Base-by-base conservation (phyloP, 2,113 vertebrate species). In the Peromyscus maniculatus region DNA sequence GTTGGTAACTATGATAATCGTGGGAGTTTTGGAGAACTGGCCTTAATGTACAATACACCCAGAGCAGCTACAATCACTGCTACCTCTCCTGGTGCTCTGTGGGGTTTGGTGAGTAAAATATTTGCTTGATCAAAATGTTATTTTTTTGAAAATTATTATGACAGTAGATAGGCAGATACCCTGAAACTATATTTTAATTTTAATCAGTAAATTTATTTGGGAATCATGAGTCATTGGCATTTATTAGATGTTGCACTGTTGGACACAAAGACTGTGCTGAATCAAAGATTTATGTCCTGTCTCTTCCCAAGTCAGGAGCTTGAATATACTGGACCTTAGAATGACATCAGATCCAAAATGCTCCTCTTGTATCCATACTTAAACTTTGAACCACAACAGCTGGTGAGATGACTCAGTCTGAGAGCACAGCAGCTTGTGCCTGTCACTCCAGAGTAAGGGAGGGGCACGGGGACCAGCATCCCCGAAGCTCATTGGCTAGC, bases 31-130 rank as follows among this genome's bases (percentile, higher is more conserved):
- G 99, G 99, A 92, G 99, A 99, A 98, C 98, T 99, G 98, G 99
- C 99, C 93, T 99, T 99, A 98, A 99, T 99, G 99, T 99, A 99
- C 98, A 99, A 99, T 96, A 99, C 99, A 87, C 99, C 99, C 88
- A 99, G 99, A 98, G 99, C 99, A 87, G 99, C 99, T 98, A 99
- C 99, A 86, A 99, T 99, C 98, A 98, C 99, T 93, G 99, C 99
- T 98, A 99, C 99, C 98, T 99, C 99, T 97, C 98, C 99, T 98
- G 99, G 99, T 98, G 99, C 99, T 97, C 99, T 99, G 98, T 99
- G 99, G 99, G 99, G 99, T 98, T 99, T 99, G 99, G 99, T 99
- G 98, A 99, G 99, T 99, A 92, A 91, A 67, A 52, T 59, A 36
- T 89, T 93, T 96, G 2, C 75, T 92, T 93, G 89, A 74, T 33